A percentile compares a stretch with the other conserved stretches of the same genome.
Evolutionary conservation across 2,888 invertebrate species (phyloP).

Genomic region (Microplitis deprimator): DNA sequence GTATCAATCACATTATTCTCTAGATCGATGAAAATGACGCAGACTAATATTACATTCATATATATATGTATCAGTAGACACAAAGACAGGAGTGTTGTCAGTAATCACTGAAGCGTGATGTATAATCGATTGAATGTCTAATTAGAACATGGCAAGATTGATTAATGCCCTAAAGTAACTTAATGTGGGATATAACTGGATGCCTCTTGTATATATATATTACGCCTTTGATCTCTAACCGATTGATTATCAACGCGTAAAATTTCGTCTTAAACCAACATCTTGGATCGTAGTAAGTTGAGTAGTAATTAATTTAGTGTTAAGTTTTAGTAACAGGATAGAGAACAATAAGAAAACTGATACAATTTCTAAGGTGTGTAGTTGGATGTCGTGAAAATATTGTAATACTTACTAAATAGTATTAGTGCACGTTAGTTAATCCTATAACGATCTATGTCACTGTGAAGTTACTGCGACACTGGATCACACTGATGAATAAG

Average conservation of each 20-base stretch:
- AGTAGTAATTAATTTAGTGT: not conserved
- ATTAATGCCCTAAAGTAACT: constrained; percentile 20
- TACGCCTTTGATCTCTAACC: constrained; percentile 7
- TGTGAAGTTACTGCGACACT: constrained; percentile 58
- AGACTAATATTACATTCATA: not conserved
- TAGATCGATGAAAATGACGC: not conserved
- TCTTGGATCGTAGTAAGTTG: not conserved
- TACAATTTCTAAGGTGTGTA: not conserved
- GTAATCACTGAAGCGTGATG: not conserved
- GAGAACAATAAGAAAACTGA: not conserved
- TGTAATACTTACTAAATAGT: constrained; percentile 49
- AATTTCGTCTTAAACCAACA: not conserved
- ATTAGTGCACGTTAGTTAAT: constrained; percentile 30
- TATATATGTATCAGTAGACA: not conserved
- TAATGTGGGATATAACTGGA: not conserved
- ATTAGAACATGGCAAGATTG: constrained; percentile 19
- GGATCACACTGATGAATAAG: constrained; percentile 44
- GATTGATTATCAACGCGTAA: constrained; percentile 12
- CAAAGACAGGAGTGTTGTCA: not conserved
- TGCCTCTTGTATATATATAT: not conserved
- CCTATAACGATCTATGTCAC: constrained; percentile 50
- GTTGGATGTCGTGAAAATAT: constrained; percentile 23
- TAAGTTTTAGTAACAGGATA: not conserved
- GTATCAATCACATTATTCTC: not conserved
- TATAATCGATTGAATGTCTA: constrained; percentile 13